Evolutionary conservation across 1,140 invertebrate species (phyloP).

Genomic region (Drosophila truncata): DNA sequence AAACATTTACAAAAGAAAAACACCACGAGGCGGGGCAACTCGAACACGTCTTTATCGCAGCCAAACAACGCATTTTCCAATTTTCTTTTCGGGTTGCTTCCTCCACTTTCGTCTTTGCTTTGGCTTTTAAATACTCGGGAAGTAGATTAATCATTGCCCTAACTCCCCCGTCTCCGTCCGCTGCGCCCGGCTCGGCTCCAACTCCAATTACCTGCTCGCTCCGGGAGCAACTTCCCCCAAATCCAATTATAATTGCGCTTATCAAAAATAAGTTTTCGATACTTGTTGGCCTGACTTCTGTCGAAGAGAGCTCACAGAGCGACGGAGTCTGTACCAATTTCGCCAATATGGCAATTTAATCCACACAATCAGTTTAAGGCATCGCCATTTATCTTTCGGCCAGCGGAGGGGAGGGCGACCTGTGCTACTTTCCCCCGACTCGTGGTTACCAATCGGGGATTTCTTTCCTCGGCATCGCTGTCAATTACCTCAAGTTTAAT

Average conservation of each 20-base stretch:
- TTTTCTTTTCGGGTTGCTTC: constrained; percentile 54
- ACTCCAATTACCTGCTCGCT: constrained; percentile 38
- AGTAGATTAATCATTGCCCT: constrained; percentile 77
- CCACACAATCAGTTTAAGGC: constrained; percentile 83
- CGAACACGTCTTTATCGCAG: constrained; percentile 49
- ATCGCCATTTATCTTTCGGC: constrained; percentile 79
- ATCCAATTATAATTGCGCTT: constrained; percentile 85
- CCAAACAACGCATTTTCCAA: constrained; percentile 68
- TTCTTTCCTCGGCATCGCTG: constrained; percentile 60
- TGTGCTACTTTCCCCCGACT: constrained; percentile 49
- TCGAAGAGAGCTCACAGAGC: constrained; percentile 24
- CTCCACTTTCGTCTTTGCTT: constrained; percentile 10
- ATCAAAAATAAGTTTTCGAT: constrained; percentile 85
- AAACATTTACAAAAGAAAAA: constrained; percentile 81
- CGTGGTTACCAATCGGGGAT: constrained; percentile 51
- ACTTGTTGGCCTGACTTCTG: constrained; percentile 55
- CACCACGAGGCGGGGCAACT: constrained; percentile 7
- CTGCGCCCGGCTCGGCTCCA: constrained; percentile 8
- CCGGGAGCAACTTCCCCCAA: constrained; percentile 72
- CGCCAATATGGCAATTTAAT: constrained; percentile 85
- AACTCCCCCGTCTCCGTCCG: background rate
- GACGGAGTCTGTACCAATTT: constrained; percentile 73
- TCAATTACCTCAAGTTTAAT: constrained; percentile 83
- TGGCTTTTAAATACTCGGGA: constrained; percentile 80
- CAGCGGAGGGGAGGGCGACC: constrained; percentile 16